phyloP scores from a whole-genome alignment of 1,140 invertebrate genomes.

The Neodiprion fabricii region DNA sequence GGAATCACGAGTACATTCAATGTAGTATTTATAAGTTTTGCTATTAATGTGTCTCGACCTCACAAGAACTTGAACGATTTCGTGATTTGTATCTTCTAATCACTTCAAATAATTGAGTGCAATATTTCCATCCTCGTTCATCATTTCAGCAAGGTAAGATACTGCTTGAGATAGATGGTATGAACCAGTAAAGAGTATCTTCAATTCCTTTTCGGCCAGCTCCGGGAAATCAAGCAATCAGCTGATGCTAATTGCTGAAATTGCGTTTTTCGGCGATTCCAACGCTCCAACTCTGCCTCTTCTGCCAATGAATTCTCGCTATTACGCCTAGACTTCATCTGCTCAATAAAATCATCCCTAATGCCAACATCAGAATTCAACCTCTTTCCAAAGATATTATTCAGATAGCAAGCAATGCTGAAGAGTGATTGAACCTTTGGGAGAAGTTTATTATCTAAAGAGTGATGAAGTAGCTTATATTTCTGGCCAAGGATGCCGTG shows the following conservation, averaged over 20 bases:
- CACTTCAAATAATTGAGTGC: not conserved
- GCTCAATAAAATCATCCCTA: too few relatives aligned
- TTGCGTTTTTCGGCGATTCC: not conserved
- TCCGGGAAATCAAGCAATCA: conserved; percentile 17
- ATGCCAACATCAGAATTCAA: too few relatives aligned
- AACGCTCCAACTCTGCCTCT: not conserved
- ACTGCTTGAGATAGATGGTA: too few relatives aligned
- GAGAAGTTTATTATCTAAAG: too few relatives aligned
- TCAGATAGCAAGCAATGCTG: too few relatives aligned
- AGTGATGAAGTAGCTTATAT: not conserved
- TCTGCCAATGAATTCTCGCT: too few relatives aligned
- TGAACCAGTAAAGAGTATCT: too few relatives aligned
- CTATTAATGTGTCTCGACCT: conserved; percentile 13
- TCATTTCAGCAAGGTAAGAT: too few relatives aligned
- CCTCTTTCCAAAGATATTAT: too few relatives aligned
- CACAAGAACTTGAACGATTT: conserved; percentile 5
- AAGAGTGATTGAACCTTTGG: too few relatives aligned
- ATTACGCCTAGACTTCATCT: too few relatives aligned
- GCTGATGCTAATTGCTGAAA: conserved; percentile 9
- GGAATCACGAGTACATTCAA: conserved; percentile 2
- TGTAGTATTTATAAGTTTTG: conserved; percentile 15
- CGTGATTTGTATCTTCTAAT: not conserved
- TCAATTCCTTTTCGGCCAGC: not conserved
- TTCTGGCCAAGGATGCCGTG: conserved; percentile 18
- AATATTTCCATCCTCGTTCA: too few relatives aligned